Base-by-base conservation (phyloP, 35 echinoderm and acorn worm species). In the Diadema setosum region DNA sequence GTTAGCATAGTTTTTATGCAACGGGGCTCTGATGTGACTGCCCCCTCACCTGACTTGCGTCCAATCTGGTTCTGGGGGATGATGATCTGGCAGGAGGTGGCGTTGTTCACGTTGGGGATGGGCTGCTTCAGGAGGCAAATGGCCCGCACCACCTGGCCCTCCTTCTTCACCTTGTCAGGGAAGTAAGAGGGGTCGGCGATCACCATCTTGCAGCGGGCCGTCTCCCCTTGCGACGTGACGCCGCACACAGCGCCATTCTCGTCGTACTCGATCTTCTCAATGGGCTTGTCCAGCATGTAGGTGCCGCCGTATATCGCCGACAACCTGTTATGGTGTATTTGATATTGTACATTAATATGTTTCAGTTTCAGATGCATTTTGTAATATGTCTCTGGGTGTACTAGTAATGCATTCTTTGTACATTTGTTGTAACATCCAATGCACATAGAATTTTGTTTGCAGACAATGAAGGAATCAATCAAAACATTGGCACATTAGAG, bases 291-390 rank as follows among this genome's bases (percentile, higher is more conserved):
- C 16, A 99, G 76, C 96, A 99, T 99, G 82, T 99, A 99, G 31
- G 96, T 99, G n/a, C 96, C 96, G 18, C 96, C 96, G 65, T 99
- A 99, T 59, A 99, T 99, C 26, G 96, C 96, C 58, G 92, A 94
- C 67, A 99, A 82, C 83, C 96, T 99, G 34, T 21, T 11, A 52
- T 52, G 48, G n/a, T 52, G n/a, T n/a, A n/a, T n/a, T n/a, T n/a
- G n/a, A n/a, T n/a, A n/a, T n/a, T n/a, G n/a, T n/a, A n/a, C n/a
- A n/a, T n/a, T n/a, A n/a, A n/a, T n/a, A n/a, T n/a, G n/a, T n/a
- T n/a, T n/a, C n/a, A n/a, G n/a, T n/a, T n/a, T n/a, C n/a, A n/a
- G n/a, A n/a, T n/a, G n/a, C n/a, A n/a, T n/a, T n/a, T n/a, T n/a
- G n/a, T n/a, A n/a, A n/a, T n/a, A n/a, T n/a, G n/a, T n/a, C n/a